Percentiles rank a stretch among this genome's conserved stretches.
These are phyloP conservation scores for Luehdorfia chinensis DNA, from an alignment of 1,140 invertebrate species.

Conservation along the genomic window DNA sequence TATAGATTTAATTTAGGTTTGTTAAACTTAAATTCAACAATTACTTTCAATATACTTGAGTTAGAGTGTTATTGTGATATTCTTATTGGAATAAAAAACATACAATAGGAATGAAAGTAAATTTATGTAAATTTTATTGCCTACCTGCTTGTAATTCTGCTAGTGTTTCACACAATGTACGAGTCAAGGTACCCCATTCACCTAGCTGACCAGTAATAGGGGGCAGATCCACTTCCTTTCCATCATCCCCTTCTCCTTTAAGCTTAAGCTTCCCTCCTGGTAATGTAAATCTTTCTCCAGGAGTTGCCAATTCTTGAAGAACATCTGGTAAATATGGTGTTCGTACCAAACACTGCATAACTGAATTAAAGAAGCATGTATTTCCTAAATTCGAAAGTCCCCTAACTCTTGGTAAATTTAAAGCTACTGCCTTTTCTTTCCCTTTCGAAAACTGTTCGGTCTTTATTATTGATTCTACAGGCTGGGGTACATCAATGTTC, in stretches of 20 bases:
- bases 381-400: slow-evolving; percentile 94
- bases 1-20: too few relatives aligned
- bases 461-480: slow-evolving; percentile 49
- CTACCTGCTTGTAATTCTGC: slow-evolving; percentile 81
- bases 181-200: slow-evolving; percentile 84
- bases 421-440: slow-evolving; percentile 54
- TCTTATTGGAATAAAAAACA: too few relatives aligned
- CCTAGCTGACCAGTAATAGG: slow-evolving; percentile 82
- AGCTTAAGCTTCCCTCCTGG: slow-evolving; percentile 82
- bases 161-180: slow-evolving; percentile 82
- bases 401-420: slow-evolving; percentile 76
- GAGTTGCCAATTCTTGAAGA: slow-evolving; percentile 82
- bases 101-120: too few relatives aligned
- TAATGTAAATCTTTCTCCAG: slow-evolving; percentile 82
- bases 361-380: slow-evolving; percentile 98
- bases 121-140: too few relatives aligned
- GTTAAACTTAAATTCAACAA: too few relatives aligned
- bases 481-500: slow-evolving; percentile 43
- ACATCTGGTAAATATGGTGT: slow-evolving; percentile 88
- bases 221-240: slow-evolving; percentile 74
- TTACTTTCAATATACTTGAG: too few relatives aligned
- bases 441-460: slow-evolving; percentile 42
- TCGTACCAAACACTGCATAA: slow-evolving; percentile 93
- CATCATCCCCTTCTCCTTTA: slow-evolving; percentile 53
- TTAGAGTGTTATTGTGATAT: too few relatives aligned